A percentile compares a stretch with the other conserved stretches of the same genome.
Conservation (phyloP, 2,113 vertebrate species). For the Thunnus thynnus region DNA sequence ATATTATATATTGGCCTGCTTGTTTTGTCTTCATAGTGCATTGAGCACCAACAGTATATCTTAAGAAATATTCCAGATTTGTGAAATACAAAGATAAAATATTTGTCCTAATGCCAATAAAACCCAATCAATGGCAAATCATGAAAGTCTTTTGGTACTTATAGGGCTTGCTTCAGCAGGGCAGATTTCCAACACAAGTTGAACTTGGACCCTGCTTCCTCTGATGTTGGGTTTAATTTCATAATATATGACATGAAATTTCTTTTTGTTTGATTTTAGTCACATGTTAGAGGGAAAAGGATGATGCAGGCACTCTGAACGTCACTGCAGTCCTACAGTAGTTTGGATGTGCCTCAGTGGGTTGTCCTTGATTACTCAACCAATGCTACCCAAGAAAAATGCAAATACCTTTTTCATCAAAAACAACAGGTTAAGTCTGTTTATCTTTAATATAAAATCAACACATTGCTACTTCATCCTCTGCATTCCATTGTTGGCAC, state of each 20-base stretch:
- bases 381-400: neutral
- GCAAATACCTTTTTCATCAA: neutral
- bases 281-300: neutral
- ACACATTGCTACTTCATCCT: conserved; percentile 49
- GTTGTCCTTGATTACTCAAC: neutral
- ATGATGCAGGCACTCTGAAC: neutral
- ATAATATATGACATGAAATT: neutral
- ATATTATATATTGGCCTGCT: too few relatives aligned
- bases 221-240: neutral
- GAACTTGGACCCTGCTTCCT: neutral
- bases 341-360: neutral
- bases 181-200: neutral
- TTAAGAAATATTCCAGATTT: too few relatives aligned
- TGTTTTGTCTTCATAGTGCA: too few relatives aligned
- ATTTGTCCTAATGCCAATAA: too few relatives aligned
- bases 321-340: neutral
- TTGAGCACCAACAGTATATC: too few relatives aligned
- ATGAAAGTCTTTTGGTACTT: conserved; percentile 2
- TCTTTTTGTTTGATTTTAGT: neutral
- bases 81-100: too few relatives aligned
- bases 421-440: conserved; percentile 33
- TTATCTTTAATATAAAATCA: conserved; percentile 47
- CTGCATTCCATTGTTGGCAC: conserved; percentile 61
- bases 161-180: neutral
- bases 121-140: neutral